phyloP scores from a whole-genome alignment of 2,797 vertebrate species.

The Ctenochaetus hawaiiensis region DNA sequence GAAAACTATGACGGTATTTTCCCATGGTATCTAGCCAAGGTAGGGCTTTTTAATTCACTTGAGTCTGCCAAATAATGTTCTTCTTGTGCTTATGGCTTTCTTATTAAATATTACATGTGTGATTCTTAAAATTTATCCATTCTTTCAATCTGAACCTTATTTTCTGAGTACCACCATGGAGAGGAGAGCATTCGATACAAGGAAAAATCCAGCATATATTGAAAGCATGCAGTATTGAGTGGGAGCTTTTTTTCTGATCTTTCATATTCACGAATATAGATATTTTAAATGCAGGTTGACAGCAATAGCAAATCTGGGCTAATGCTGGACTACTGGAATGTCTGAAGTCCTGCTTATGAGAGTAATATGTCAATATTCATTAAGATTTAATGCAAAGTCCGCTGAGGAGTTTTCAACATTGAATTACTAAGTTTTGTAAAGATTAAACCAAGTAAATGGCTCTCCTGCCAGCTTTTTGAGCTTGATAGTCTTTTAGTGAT shows the following conservation, averaged over 20 bases:
- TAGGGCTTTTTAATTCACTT: slow-evolving; percentile 68
- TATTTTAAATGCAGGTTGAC: not conserved
- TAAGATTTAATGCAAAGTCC: not conserved
- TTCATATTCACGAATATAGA: not conserved
- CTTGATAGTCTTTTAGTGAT: not conserved
- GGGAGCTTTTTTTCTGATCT: not conserved
- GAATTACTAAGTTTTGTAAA: not conserved
- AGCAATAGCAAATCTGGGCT: not conserved
- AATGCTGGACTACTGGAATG: not conserved
- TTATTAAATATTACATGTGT: not conserved
- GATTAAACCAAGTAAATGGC: not conserved
- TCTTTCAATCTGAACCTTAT: not conserved
- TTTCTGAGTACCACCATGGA: not conserved
- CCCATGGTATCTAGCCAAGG: slow-evolving; percentile 88
- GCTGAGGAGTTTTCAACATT: not conserved
- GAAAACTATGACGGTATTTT: slow-evolving; percentile 89
- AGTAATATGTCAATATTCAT: not conserved
- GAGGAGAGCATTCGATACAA: no score
- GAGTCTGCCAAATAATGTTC: not conserved
- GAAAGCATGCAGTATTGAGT: not conserved
- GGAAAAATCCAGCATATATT: no score
- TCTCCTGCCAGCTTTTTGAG: not conserved
- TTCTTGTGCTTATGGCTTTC: not conserved
- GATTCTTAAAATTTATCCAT: not conserved
- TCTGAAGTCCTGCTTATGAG: not conserved